Percentiles rank a stretch among this genome's conserved stretches.
phyloP scores from a whole-genome alignment of 2,888 invertebrate genomes.

The Nesidiocoris tenuis region DNA sequence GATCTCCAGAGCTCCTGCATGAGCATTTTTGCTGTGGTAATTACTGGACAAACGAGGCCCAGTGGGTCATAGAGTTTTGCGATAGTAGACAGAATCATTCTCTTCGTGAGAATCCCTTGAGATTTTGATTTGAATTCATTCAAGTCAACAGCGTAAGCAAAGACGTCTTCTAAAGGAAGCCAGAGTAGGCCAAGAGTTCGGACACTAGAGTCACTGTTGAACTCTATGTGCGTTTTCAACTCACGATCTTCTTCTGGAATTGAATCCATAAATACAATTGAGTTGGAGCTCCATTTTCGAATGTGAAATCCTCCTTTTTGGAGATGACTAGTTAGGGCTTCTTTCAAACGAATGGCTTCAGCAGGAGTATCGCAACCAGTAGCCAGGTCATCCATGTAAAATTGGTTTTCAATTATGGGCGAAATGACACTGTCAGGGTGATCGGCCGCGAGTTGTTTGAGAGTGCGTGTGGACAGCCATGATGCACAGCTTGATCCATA shows the following conservation, averaged over 20 bases:
- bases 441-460: not conserved
- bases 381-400: not conserved
- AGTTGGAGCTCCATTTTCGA: not conserved
- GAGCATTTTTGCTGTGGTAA: not conserved
- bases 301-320: too few relatives aligned
- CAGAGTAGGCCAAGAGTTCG: conserved; percentile 22
- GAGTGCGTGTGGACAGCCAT: conserved; percentile 19
- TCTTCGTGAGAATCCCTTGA: not conserved
- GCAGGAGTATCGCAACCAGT: not conserved
- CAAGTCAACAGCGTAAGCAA: not conserved
- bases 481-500: conserved; percentile 50
- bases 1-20: not conserved
- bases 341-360: not conserved
- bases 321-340: not conserved
- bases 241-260: not conserved
- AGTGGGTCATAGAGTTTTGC: conserved; percentile 1
- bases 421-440: too few relatives aligned
- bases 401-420: too few relatives aligned
- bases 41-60: not conserved
- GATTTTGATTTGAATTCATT: too few relatives aligned
- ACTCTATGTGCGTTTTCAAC: not conserved
- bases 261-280: not conserved
- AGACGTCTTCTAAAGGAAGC: conserved; percentile 11
- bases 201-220: too few relatives aligned
- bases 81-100: not conserved